These are phyloP conservation scores for Autographa gamma DNA, from an alignment of 2,888 invertebrate genomes.

Conservation along the genomic window DNA sequence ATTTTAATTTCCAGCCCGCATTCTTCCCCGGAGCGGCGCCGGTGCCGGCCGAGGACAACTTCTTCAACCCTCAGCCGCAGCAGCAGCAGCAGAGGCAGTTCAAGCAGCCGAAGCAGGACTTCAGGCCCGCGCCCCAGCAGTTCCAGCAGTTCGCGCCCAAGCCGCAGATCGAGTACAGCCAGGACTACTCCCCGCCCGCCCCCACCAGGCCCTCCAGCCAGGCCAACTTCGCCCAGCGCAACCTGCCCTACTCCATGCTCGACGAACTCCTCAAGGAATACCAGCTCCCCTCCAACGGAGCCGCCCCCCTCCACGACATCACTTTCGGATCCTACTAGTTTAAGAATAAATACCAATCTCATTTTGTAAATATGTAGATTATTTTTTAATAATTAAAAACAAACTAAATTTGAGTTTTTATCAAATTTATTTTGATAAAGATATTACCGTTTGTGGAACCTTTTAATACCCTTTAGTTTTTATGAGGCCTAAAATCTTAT, in stretches of 20 bases:
- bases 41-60: slow-evolving; percentile 70
- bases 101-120: slow-evolving; percentile 78
- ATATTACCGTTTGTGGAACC: slow-evolving; percentile 5
- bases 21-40: slow-evolving; percentile 85
- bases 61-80: slow-evolving; percentile 77
- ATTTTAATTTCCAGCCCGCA: slow-evolving; percentile 73
- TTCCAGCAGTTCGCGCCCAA: slow-evolving; percentile 65
- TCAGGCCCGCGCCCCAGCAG: slow-evolving; percentile 69
- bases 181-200: slow-evolving; percentile 52
- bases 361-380: slow-evolving; percentile 84
- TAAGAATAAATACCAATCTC: slow-evolving; percentile 65
- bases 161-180: slow-evolving; percentile 68
- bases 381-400: slow-evolving; percentile 71
- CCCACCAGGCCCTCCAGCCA: slow-evolving; percentile 9
- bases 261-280: slow-evolving; percentile 95
- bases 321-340: slow-evolving; percentile 94
- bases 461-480: neutral
- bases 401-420: slow-evolving; percentile 51
- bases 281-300: slow-evolving; percentile 91
- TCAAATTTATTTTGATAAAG: slow-evolving; percentile 47
- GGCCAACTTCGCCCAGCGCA: slow-evolving; percentile 60
- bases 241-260: slow-evolving; percentile 87
- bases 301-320: slow-evolving; percentile 93
- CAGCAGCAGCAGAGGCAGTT: slow-evolving; percentile 70
- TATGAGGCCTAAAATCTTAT: too few species aligned